Evolutionary conservation across 1,140 invertebrate genomes (phyloP).

Genomic region (Helicoverpa zea): DNA sequence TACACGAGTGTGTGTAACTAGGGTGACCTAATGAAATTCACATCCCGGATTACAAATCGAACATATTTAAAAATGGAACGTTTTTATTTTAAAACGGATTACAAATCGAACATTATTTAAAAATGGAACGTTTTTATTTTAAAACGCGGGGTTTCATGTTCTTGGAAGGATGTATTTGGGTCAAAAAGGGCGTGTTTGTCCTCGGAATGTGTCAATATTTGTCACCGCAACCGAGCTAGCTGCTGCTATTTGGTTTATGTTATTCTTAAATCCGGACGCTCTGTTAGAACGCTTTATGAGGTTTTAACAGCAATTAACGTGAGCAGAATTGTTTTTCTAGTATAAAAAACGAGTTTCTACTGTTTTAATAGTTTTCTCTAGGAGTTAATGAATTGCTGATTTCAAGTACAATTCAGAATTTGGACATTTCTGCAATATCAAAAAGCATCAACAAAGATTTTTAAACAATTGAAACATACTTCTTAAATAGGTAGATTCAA

Average conservation of each 20-base stretch:
- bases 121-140: background rate
- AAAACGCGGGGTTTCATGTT: slow-evolving; percentile 50
- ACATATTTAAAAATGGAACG: background rate
- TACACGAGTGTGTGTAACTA: background rate
- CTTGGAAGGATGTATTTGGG: slow-evolving; percentile 72
- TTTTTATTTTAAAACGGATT: background rate
- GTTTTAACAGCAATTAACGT: slow-evolving; percentile 15
- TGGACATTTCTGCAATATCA: too few relatives aligned
- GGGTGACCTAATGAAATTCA: slow-evolving; percentile 45
- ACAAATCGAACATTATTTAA: background rate
- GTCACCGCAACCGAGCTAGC: slow-evolving; percentile 58
- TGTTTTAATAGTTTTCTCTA: too few relatives aligned
- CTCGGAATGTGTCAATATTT: slow-evolving; percentile 71
- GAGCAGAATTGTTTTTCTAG: slow-evolving; percentile 1
- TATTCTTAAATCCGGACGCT: slow-evolving; percentile 17
- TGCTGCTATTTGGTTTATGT: slow-evolving; percentile 8
- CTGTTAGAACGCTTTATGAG: slow-evolving; percentile 4
- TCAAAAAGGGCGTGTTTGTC: slow-evolving; percentile 65
- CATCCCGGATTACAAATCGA: slow-evolving; percentile 44
- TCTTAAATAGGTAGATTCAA: background rate
- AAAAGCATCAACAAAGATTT: background rate
- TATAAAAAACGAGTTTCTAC: too few relatives aligned
- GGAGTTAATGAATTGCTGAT: too few relatives aligned
- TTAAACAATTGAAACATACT: background rate
- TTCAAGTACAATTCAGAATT: too few relatives aligned